These are phyloP conservation scores for Drosophila mauritiana DNA, from an alignment of 1,140 invertebrate species.

Conservation along the genomic window DNA sequence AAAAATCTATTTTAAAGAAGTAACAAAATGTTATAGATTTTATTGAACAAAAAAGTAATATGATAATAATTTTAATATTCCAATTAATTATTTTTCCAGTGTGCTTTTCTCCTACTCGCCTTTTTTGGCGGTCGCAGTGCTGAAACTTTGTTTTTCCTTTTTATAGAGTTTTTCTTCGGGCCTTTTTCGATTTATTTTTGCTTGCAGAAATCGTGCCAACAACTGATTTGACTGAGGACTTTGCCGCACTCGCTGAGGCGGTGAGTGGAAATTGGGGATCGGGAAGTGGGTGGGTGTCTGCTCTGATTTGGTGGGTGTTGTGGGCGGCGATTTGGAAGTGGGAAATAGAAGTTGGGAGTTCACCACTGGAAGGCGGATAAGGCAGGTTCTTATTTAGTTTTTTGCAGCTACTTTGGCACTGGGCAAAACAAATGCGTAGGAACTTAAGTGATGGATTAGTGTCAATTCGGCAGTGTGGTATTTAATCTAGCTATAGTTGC, in stretches of 20 bases:
- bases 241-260: slow-evolving; percentile 41
- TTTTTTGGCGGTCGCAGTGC: slow-evolving; percentile 43
- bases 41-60: no score
- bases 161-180: slow-evolving; percentile 17
- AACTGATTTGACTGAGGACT: slow-evolving; percentile 78
- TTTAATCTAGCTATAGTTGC: background rate
- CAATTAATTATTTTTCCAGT: background rate
- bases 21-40: no score
- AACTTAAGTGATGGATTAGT: slow-evolving; percentile 11
- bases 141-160: slow-evolving; percentile 67
- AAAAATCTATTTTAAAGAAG: no score
- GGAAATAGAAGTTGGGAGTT: no score
- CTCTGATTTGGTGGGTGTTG: slow-evolving; percentile 26
- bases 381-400: slow-evolving; percentile 41
- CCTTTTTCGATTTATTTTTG: slow-evolving; percentile 48
- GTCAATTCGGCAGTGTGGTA: background rate
- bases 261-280: slow-evolving; percentile 26
- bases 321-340: background rate
- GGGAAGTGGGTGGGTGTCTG: slow-evolving; percentile 10
- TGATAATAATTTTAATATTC: no score
- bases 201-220: slow-evolving; percentile 71
- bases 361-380: background rate
- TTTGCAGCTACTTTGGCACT: slow-evolving; percentile 52
- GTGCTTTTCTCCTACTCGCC: slow-evolving; percentile 1
- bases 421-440: slow-evolving; percentile 14